These are phyloP conservation scores for Momotus momota DNA, from an alignment of 2,797 vertebrate genomes.

Conservation along the genomic window DNA sequence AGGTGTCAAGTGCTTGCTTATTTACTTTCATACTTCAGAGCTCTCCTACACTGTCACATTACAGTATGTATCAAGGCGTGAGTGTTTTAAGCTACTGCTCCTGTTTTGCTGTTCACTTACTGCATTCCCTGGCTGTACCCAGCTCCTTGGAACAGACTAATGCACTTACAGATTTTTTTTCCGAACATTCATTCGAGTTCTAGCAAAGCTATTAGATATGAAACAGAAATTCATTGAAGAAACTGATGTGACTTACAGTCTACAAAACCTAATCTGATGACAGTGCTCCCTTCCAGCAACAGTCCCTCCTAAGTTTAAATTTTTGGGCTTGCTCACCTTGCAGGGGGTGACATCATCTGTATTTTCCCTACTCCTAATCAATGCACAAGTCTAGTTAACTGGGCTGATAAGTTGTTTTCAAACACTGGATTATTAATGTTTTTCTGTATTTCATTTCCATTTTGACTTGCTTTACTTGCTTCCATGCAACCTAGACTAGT, in stretches of 20 bases:
- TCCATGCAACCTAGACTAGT: background rate
- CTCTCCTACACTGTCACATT: background rate
- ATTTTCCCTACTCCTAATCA: background rate
- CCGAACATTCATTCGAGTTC: background rate
- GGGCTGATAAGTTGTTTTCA: background rate
- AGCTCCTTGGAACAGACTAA: background rate
- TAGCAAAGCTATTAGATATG: background rate
- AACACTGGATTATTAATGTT: background rate
- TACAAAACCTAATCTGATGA: background rate
- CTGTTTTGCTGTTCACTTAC: constrained; percentile 6
- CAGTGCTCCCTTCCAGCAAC: background rate
- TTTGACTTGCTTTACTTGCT: background rate
- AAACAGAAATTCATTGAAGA: background rate
- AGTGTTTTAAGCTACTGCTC: background rate
- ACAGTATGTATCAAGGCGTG: background rate
- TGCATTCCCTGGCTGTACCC: background rate
- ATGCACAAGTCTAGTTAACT: background rate
- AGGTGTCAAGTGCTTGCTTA: constrained; percentile 7
- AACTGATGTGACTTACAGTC: rapidly evolving
- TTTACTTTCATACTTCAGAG: constrained; percentile 15
- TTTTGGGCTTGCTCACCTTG: background rate
- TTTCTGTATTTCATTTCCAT: background rate
- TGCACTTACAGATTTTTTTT: background rate
- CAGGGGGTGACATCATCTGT: background rate
- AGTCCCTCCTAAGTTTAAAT: background rate